Percentiles rank a stretch among this genome's conserved stretches.
Evolutionary conservation across 2,113 vertebrate genomes (phyloP).

Genomic region (Chiloscyllium plagiosum): DNA sequence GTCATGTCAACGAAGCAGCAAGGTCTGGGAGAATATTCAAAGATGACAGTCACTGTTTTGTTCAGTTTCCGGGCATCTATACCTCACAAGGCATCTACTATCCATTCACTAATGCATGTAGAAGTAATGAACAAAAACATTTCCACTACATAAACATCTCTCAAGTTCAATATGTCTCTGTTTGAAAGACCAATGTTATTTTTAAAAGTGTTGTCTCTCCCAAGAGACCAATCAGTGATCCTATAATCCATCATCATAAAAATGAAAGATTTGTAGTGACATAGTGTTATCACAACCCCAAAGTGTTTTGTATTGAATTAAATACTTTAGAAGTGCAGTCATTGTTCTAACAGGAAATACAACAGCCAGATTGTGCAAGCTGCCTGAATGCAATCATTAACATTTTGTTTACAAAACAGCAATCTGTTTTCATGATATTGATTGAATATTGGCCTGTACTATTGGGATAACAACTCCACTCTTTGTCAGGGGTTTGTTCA

Average conservation of each 20-base stretch:
- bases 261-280: neutral
- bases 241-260: neutral
- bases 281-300: neutral
- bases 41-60: neutral
- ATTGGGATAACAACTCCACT: neutral
- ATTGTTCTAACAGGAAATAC: neutral
- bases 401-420: neutral
- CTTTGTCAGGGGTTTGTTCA: no score
- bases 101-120: neutral
- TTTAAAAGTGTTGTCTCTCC: neutral
- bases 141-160: neutral
- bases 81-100: neutral
- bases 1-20: neutral
- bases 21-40: neutral
- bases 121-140: neutral
- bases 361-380: neutral
- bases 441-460: neutral
- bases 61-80: neutral
- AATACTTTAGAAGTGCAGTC: neutral
- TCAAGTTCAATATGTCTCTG: neutral
- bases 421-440: neutral
- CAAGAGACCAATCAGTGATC: neutral
- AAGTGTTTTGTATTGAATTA: neutral
- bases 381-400: no score
- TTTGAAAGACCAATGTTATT: neutral